phyloP scores from a whole-genome alignment of 1,140 invertebrate genomes.

The Acyrthosiphon pisum region DNA sequence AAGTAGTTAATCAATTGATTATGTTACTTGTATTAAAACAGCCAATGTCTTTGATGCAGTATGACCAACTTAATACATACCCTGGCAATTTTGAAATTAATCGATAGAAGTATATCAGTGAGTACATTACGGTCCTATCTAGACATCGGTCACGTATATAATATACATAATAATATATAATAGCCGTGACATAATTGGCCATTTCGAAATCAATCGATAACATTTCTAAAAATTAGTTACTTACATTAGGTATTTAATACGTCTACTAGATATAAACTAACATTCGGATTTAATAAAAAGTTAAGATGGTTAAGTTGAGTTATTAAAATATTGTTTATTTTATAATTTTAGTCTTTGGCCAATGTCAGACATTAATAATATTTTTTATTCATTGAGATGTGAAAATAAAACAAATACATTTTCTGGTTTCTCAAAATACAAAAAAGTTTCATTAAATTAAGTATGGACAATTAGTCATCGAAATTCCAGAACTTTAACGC shows the following conservation, averaged over 20 bases:
- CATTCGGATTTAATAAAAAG: neutral
- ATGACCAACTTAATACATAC: neutral
- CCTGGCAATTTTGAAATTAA: neutral
- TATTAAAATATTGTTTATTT: neutral
- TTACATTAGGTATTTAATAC: neutral
- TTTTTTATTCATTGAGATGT: neutral
- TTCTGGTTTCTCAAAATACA: neutral
- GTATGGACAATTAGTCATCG: neutral
- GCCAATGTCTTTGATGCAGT: neutral
- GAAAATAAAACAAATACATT: neutral
- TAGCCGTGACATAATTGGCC: no score
- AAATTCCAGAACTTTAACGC: neutral
- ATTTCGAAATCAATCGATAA: neutral
- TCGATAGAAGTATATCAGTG: no score
- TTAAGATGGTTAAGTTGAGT: neutral
- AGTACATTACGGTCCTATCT: no score
- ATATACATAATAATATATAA: no score
- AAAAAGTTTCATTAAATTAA: no score
- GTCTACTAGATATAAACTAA: no score
- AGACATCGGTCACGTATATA: no score
- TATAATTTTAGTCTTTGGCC: neutral
- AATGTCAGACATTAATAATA: neutral
- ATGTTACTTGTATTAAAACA: neutral
- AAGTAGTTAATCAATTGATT: no score
- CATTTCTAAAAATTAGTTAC: neutral